These are phyloP conservation scores for Trematomus bernacchii DNA, from an alignment of 2,797 vertebrate species.

Conservation along the genomic window DNA sequence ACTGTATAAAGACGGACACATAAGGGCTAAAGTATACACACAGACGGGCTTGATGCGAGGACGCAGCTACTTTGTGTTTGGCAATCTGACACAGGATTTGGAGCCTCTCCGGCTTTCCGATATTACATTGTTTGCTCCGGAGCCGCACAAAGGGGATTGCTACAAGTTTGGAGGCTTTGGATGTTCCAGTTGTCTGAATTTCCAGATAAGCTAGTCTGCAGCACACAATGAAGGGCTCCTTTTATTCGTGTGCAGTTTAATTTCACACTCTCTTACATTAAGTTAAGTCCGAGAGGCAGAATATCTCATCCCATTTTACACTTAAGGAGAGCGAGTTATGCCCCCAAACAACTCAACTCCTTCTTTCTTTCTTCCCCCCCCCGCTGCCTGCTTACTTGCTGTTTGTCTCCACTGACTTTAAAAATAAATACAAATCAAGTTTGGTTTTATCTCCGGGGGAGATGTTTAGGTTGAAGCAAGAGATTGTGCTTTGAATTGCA, in stretches of 20 bases:
- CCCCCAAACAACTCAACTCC: conserved; percentile 81
- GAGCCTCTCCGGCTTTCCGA: conserved; percentile 82
- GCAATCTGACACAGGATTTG: conserved; percentile 80
- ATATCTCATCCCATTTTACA: conserved; percentile 87
- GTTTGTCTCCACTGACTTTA: conserved; percentile 60
- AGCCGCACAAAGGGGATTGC: conserved; percentile 85
- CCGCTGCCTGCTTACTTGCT: conserved; percentile 43
- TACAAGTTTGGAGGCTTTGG: conserved; percentile 87
- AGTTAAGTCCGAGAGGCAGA: conserved; percentile 85
- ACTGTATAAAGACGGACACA: conserved; percentile 50
- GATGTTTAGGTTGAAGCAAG: conserved; percentile 82
- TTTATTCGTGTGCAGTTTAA: conserved; percentile 85
- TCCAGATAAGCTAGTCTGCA: conserved; percentile 83
- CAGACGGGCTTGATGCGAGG: conserved; percentile 31
- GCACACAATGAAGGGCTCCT: conserved; percentile 82
- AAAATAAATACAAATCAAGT: conserved; percentile 90
- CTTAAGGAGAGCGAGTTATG: conserved; percentile 80
- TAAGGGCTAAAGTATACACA: conserved; percentile 32
- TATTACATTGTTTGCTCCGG: conserved; percentile 85
- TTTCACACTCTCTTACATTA: conserved; percentile 89
- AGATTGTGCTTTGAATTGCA: conserved; percentile 42
- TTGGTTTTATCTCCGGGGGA: conserved; percentile 86
- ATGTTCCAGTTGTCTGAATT: conserved; percentile 89
- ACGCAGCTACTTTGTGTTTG: conserved; percentile 79
- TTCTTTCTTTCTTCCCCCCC: conserved; percentile 26